phyloP scores from a whole-genome alignment of 2,888 invertebrate species.

The Platynereis dumerilii region DNA sequence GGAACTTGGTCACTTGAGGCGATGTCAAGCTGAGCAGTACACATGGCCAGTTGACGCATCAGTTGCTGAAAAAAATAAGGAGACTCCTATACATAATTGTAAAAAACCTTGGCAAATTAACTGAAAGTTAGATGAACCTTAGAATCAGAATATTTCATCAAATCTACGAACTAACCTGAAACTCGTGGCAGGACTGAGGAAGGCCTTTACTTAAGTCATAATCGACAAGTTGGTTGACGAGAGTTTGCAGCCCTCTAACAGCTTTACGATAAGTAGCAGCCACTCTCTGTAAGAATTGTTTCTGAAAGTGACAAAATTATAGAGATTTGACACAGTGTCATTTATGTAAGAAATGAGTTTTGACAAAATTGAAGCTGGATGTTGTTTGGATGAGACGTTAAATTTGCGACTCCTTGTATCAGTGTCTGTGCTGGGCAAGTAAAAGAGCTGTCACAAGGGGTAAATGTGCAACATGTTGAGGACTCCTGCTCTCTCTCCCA shows the following conservation, averaged over 20 bases:
- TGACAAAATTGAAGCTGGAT: background rate
- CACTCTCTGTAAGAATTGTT: slow-evolving; percentile 33
- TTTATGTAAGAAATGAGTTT: background rate
- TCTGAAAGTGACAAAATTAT: slow-evolving; percentile 11
- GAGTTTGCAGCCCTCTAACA: slow-evolving; percentile 53
- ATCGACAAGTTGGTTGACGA: slow-evolving; percentile 48
- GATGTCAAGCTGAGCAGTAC: slow-evolving; percentile 37
- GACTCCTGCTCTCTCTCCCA: too few species aligned
- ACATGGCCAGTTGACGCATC: slow-evolving; percentile 40
- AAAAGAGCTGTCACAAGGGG: too few species aligned
- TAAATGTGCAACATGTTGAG: too few species aligned
- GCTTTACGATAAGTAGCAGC: slow-evolving; percentile 52
- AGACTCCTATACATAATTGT: too few species aligned
- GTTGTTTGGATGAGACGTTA: too few species aligned
- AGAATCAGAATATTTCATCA: too few species aligned
- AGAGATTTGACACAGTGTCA: background rate
- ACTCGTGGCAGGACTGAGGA: slow-evolving; percentile 49
- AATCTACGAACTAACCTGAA: slow-evolving; percentile 22
- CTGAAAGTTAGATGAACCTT: too few species aligned
- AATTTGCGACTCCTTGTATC: too few species aligned
- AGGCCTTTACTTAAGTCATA: slow-evolving; percentile 42
- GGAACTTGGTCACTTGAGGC: slow-evolving; percentile 28
- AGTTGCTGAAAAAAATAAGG: slow-evolving; percentile 38
- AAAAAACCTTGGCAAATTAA: too few species aligned
- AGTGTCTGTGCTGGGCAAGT: too few species aligned